Evolutionary conservation across 1,140 invertebrate species (phyloP).

Genomic region (Polyergus mexicanus): DNA sequence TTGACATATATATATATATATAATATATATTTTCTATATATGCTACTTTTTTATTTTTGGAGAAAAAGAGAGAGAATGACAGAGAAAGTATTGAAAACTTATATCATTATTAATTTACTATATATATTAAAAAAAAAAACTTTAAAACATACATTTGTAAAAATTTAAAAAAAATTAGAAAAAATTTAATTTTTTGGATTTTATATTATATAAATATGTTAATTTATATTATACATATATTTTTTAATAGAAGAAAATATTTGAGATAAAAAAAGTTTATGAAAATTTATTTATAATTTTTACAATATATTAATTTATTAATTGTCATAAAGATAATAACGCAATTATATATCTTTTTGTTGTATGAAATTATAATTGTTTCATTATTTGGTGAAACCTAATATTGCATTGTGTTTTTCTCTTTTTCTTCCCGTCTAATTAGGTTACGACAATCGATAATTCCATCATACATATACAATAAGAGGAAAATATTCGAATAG

Average conservation of each 20-base stretch:
- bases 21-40: no score
- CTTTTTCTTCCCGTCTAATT: background rate
- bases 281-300: background rate
- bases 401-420: background rate
- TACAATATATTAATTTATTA: background rate
- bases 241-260: background rate
- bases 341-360: background rate
- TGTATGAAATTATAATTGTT: background rate
- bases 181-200: no score
- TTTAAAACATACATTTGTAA: background rate
- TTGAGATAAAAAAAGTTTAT: background rate
- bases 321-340: background rate
- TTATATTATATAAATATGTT: no score
- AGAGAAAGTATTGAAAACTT: background rate
- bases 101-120: constrained; percentile 17
- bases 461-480: background rate
- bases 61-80: no score
- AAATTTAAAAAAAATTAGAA: no score
- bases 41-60: background rate
- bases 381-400: background rate
- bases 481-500: constrained; percentile 22
- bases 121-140: background rate
- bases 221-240: no score
- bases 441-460: background rate
- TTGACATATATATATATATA: background rate